These are phyloP conservation scores for Phallusia fumigata DNA, from an alignment of 23 tunicate genomes.

Conservation along the genomic window DNA sequence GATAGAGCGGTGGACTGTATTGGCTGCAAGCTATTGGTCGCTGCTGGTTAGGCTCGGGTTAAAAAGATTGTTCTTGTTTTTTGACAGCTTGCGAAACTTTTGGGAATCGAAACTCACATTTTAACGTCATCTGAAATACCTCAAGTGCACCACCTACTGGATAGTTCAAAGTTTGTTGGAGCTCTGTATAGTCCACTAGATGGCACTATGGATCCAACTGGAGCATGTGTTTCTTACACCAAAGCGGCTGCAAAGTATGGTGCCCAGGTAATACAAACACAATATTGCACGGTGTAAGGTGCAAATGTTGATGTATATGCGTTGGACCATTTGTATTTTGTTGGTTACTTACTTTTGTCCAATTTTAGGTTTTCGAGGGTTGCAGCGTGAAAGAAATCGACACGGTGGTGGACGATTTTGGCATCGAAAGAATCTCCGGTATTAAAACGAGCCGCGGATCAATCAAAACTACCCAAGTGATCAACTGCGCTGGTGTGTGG, in stretches of 20 bases:
- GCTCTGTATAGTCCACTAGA: slow-evolving; percentile 74
- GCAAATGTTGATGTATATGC: too few relatives aligned
- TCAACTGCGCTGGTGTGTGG: slow-evolving; percentile 89
- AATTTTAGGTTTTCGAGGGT: slow-evolving; percentile 61
- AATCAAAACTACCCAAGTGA: slow-evolving; percentile 54
- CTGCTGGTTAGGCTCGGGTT: slow-evolving; percentile 15
- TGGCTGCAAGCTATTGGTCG: not conserved
- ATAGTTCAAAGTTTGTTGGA: slow-evolving; percentile 54
- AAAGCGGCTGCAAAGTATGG: slow-evolving; percentile 81
- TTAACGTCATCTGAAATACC: slow-evolving; percentile 50
- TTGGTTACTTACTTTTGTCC: too few relatives aligned
- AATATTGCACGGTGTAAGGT: too few relatives aligned
- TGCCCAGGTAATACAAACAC: slow-evolving; percentile 41
- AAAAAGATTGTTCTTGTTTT: not conserved
- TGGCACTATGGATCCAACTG: slow-evolving; percentile 90
- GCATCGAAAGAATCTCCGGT: slow-evolving; percentile 38
- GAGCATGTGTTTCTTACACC: slow-evolving; percentile 69
- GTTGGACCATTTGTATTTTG: too few relatives aligned
- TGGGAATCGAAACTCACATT: slow-evolving; percentile 66
- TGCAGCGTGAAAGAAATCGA: slow-evolving; percentile 42
- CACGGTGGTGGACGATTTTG: slow-evolving; percentile 41
- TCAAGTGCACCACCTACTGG: slow-evolving; percentile 72
- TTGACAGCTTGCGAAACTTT: slow-evolving; percentile 55
- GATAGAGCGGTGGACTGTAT: slow-evolving; percentile 30
- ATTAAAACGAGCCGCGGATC: slow-evolving; percentile 52